Conservation (phyloP, 1,140 invertebrate species). For the Megalonaias nervosa region DNA sequence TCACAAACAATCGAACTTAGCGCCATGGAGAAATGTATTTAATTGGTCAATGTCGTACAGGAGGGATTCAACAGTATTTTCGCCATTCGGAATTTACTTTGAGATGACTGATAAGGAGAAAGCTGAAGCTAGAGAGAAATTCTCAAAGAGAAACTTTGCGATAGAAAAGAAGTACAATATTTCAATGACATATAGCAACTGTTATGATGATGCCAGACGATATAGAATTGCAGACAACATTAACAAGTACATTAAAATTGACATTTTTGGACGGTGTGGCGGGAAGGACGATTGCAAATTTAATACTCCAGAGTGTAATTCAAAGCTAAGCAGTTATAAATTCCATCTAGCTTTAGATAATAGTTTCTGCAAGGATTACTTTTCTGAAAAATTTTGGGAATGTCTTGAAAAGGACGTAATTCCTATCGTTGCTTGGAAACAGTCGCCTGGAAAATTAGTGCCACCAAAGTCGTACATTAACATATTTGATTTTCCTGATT, state of each 20-base stretch:
- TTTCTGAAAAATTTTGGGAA: conserved; percentile 15
- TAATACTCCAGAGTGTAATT: background rate
- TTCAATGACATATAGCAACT: conserved; percentile 13
- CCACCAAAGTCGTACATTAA: conserved; percentile 4
- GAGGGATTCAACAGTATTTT: background rate
- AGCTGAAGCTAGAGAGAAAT: too few species aligned
- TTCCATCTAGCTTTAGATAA: conserved; percentile 15
- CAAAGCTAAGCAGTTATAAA: conserved; percentile 8
- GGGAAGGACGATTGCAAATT: background rate
- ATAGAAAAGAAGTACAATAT: background rate
- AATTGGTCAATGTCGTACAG: conserved; percentile 17
- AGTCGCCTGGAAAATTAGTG: background rate
- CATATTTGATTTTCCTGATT: conserved; percentile 8
- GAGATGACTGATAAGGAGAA: conserved; percentile 3
- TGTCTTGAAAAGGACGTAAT: background rate
- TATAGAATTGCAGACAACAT: conserved; percentile 4
- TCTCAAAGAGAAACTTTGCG: background rate
- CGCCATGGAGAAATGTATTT: conserved; percentile 3
- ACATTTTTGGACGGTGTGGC: conserved; percentile 14
- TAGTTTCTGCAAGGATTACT: conserved; percentile 17
- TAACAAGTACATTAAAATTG: conserved; percentile 4
- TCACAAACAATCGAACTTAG: conserved; percentile 1
- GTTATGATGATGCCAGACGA: conserved; percentile 6
- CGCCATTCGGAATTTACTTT: background rate
- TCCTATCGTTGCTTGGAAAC: conserved; percentile 16